These are phyloP conservation scores for Phoxinus phoxinus DNA, from an alignment of 2,113 vertebrate genomes.

Conservation along the genomic window DNA sequence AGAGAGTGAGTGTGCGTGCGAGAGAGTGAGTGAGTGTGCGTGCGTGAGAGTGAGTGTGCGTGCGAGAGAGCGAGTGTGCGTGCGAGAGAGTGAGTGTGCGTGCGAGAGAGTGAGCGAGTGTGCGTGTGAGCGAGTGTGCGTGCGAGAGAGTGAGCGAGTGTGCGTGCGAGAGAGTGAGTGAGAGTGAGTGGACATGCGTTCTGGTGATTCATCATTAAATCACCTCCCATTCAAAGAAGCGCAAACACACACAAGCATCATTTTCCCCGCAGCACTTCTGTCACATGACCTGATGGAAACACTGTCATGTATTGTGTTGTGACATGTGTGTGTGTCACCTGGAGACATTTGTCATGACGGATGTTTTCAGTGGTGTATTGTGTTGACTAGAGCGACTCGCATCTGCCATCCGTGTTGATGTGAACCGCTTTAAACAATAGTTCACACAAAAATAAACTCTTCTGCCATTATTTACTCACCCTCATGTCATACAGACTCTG, in stretches of 20 bases:
- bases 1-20: no score
- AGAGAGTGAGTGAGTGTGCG: no score
- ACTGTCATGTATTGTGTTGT: background rate
- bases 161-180: no score
- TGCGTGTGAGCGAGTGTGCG: no score
- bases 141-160: no score
- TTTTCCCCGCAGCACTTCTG: background rate
- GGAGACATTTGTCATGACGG: background rate
- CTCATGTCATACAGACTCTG: background rate
- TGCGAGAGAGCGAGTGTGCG: no score
- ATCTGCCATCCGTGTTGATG: background rate
- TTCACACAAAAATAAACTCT: background rate
- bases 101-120: no score
- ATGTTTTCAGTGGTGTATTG: background rate
- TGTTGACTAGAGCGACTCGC: background rate
- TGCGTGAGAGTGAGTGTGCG: no score
- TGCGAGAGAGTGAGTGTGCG: no score
- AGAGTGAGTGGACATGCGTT: background rate
- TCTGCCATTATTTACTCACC: background rate
- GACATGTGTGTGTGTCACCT: background rate
- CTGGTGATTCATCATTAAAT: background rate
- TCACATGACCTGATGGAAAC: background rate
- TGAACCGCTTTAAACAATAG: background rate
- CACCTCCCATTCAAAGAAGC: background rate
- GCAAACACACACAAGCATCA: background rate